Evolutionary conservation across 2,113 vertebrate species (phyloP).

Genomic region (Crotalus helleri): DNA sequence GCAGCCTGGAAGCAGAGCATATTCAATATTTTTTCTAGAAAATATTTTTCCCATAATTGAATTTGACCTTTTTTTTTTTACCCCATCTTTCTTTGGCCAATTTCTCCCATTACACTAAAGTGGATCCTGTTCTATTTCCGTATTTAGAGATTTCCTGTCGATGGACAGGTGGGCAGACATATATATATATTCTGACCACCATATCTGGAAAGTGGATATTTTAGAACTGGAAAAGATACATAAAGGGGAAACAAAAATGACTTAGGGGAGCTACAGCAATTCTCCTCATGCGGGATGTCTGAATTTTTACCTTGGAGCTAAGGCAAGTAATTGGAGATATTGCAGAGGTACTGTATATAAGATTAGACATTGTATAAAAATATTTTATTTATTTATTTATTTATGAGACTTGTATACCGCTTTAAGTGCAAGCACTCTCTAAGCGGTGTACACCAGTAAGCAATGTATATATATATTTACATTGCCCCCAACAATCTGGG

Average conservation of each 20-base stretch:
- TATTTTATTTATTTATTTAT: too few species aligned
- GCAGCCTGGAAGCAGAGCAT: background rate
- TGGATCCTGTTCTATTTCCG: background rate
- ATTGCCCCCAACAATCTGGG: too few species aligned
- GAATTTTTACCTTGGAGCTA: background rate
- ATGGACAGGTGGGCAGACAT: too few species aligned
- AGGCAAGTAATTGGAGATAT: background rate
- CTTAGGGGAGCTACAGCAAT: background rate
- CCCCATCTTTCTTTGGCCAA: background rate
- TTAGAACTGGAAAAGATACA: background rate
- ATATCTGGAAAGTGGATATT: background rate
- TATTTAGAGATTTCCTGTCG: background rate
- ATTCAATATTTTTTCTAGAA: background rate
- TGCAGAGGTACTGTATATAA: background rate
- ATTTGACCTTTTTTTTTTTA: background rate
- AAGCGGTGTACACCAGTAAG: too few species aligned
- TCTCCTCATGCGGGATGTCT: background rate
- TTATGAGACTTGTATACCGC: too few species aligned
- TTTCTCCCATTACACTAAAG: background rate
- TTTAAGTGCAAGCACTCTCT: too few species aligned
- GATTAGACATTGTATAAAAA: background rate
- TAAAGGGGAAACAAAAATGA: background rate
- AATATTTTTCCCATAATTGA: background rate
- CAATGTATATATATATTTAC: too few species aligned
- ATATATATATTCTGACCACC: background rate